Percentiles rank a stretch among this genome's conserved stretches.
Conservation (phyloP, 2,113 vertebrate species). For the Zosterops borbonicus region DNA sequence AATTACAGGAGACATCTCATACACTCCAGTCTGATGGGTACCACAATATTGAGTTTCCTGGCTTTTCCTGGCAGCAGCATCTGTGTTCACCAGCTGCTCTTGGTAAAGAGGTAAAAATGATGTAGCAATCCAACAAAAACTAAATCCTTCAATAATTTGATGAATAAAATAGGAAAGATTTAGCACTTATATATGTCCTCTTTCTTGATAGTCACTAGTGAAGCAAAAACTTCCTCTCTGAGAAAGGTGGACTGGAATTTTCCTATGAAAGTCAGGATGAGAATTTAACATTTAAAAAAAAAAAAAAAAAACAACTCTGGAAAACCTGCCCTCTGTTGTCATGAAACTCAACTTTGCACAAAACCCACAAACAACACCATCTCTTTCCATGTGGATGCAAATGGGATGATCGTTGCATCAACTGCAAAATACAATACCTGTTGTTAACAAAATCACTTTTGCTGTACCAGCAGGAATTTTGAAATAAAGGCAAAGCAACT, state of each 20-base stretch:
- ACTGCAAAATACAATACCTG: not conserved
- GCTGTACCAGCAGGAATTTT: not conserved
- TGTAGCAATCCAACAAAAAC: not conserved
- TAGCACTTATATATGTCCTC: not conserved
- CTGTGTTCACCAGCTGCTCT: not conserved
- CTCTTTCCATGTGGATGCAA: not conserved
- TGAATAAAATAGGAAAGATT: not conserved
- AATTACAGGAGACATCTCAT: accelerated
- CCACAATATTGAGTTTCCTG: not conserved
- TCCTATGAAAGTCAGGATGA: not conserved
- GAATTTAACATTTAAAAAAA: not conserved
- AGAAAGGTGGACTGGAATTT: not conserved
- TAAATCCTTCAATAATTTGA: not conserved
- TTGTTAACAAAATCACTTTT: not conserved
- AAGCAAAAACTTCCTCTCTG: not conserved
- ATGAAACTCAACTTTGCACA: not conserved
- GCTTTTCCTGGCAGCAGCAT: not conserved
- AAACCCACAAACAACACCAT: not conserved
- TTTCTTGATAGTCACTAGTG: not conserved
- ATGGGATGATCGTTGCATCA: not conserved
- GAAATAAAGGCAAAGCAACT: not conserved
- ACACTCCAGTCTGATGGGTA: not conserved
- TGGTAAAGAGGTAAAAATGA: not conserved
- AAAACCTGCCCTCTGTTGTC: not conserved
- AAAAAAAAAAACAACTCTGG: not conserved